phyloP scores from a whole-genome alignment of 1,140 invertebrate genomes.

The Cyrtorhinus lividipennis region DNA sequence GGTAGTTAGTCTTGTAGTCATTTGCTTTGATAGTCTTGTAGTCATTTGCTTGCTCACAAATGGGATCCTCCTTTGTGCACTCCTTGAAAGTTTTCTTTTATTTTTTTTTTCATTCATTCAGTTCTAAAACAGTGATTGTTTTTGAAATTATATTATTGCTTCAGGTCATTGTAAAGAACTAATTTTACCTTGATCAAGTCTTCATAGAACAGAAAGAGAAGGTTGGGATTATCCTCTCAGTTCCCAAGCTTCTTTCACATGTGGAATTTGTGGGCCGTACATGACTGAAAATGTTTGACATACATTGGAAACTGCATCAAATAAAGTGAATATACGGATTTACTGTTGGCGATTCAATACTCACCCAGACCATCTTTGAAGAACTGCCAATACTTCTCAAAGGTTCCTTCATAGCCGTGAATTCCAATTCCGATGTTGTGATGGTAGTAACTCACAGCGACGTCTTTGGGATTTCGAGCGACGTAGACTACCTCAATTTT shows the following conservation, averaged over 20 bases:
- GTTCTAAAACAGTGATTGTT: no score
- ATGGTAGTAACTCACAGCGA: slow-evolving; percentile 69
- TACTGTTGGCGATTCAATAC: slow-evolving; percentile 3
- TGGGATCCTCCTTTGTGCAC: no score
- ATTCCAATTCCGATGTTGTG: slow-evolving; percentile 54
- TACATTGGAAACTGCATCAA: neutral
- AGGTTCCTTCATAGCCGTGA: slow-evolving; percentile 54
- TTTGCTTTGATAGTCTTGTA: no score
- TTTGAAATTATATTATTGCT: no score
- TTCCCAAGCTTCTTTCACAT: slow-evolving; percentile 57
- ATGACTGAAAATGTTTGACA: slow-evolving; percentile 29
- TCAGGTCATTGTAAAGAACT: no score
- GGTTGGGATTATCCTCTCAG: slow-evolving; percentile 44
- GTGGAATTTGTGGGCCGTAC: slow-evolving; percentile 57
- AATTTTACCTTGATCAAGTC: slow-evolving; percentile 51
- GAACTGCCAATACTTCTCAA: slow-evolving; percentile 57
- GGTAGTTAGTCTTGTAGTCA: no score
- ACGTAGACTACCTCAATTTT: slow-evolving; percentile 45
- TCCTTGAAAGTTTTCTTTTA: no score
- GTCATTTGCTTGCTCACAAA: no score
- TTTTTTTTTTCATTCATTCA: no score
- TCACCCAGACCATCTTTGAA: slow-evolving; percentile 45
- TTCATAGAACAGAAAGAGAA: slow-evolving; percentile 68
- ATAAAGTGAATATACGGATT: neutral
- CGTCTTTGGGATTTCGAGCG: slow-evolving; percentile 69